These are phyloP conservation scores for Channa maculata DNA, from an alignment of 2,113 vertebrate species.

Conservation along the genomic window DNA sequence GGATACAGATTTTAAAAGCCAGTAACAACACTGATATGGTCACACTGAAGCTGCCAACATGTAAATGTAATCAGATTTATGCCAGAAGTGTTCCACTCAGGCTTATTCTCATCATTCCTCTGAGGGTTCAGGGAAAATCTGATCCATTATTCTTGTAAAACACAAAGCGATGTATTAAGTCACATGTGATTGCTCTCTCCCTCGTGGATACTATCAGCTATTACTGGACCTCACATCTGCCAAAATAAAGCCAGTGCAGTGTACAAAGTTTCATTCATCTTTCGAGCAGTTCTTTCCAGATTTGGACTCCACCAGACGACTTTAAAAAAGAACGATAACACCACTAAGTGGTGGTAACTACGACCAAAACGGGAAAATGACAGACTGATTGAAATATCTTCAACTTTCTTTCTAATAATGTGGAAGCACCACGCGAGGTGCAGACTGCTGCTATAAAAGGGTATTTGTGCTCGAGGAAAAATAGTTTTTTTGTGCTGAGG, in stretches of 20 bases:
- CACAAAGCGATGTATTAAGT: not conserved
- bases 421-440: too few relatives aligned
- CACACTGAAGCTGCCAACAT: not conserved
- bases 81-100: not conserved
- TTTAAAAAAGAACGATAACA: too few relatives aligned
- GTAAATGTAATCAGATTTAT: not conserved
- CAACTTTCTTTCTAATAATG: too few relatives aligned
- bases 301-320: too few relatives aligned
- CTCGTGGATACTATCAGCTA: conserved; percentile 12
- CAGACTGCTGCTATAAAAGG: too few relatives aligned
- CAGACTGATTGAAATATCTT: too few relatives aligned
- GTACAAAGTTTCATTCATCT: not conserved
- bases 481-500: too few relatives aligned
- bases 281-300: not conserved
- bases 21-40: not conserved
- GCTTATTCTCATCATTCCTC: conserved; percentile 1
- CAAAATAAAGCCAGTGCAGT: not conserved
- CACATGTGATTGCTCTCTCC: not conserved
- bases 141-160: conserved; percentile 25
- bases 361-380: too few relatives aligned
- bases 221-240: not conserved
- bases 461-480: too few relatives aligned
- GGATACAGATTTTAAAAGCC: not conserved
- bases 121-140: conserved; percentile 17
- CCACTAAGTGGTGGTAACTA: too few relatives aligned